Base-by-base conservation (phyloP, 2,888 invertebrate genomes). In the Drosophila subquinaria region DNA sequence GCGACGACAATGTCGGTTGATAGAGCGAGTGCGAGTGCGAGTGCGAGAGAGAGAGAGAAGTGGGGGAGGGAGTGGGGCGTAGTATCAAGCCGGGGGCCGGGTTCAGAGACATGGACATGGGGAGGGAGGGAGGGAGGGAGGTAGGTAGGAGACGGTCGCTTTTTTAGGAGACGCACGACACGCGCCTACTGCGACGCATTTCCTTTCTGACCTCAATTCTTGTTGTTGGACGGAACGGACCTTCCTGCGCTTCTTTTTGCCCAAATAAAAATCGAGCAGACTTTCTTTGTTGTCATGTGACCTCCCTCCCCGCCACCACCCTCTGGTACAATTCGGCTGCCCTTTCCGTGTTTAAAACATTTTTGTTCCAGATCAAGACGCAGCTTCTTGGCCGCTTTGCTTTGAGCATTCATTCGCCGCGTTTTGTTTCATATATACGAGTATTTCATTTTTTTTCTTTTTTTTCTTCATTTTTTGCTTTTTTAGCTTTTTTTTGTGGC, bases 171-270 rank as follows among this genome's bases (percentile, higher is more conserved):
- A 68, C 70, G 72, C 63, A 69, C 76, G 76, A 76, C 76, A 81
- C 76, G 82, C 82, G 80, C 85, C 82, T 82, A 77, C 73, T 76
- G 79, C 80, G 66, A 76, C 82, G 82, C 82, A 85, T 73, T 78
- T 80, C 69, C 82, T 69, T 81, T 65, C 62, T 82, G 85, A 82
- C 82, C 82, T 85, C 82, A 82, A 82, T 82, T 76, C 60, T 59
- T 74, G 27, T 82, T 76, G 60, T 59, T 77, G 23, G 20, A 20
- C 20, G 73, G 64, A 11, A 27, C 42, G 42, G 56, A 73, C 69
- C 61, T 45, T 59, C 61, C 53, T 48, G 38, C 40, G 30, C 27
- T 27, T 38, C 50, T 51, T 55, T 51, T 40, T 55, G 36, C 38
- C 55, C 38, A 52, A 66, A 66, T 38, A 38, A 56, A 72, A 64